Base-by-base conservation (phyloP, 2,113 vertebrate species). In the Aphyosemion australe region DNA sequence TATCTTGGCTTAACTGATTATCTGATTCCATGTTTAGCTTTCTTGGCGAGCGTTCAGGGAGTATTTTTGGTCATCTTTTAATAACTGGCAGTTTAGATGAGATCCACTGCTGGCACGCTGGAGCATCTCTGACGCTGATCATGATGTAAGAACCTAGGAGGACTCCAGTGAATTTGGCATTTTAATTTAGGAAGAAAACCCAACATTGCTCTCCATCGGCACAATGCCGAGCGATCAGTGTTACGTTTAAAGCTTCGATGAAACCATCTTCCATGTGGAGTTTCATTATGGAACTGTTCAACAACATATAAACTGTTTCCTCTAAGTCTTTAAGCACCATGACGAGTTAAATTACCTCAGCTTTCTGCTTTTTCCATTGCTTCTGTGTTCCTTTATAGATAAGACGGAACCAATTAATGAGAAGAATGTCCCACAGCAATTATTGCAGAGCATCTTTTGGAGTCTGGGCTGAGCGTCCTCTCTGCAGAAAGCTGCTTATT, bases 1-100 rank as follows among this genome's bases (percentile, higher is more conserved):
- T 11, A 54, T 60, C 42, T 59, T 21, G 13, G 0, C 39, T 32
- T 49, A 55, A 66, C 60, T 75, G n/a, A n/a, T n/a, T n/a, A 69
- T 65, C 60, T 6, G 10, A 57, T 14, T 57, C 55, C n/a, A n/a
- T n/a, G n/a, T n/a, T n/a, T 76, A 69, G 59, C 63, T 58, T 72
- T 62, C 60, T 50, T 77, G 76, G 74, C 53, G 57, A 65, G 45
- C 20, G 64, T 46, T 49, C 16, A 21, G 37, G 55, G 10, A 34
- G 49, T 80, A 69, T 82, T 82, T 86, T 69, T 67, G 63, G 53
- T 78, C 55, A 21, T 61, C 74, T 79, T 80, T 80, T 74, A 82
- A 79, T 75, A 87, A 61, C 76, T 75, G 67, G 70, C 67, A 77
- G 74, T 65, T 83, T 64, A 73, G 50, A 75, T 75, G 60, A 77